Evolutionary conservation across 2,113 vertebrate species (phyloP).

Genomic region (Lophochroa leadbeateri): DNA sequence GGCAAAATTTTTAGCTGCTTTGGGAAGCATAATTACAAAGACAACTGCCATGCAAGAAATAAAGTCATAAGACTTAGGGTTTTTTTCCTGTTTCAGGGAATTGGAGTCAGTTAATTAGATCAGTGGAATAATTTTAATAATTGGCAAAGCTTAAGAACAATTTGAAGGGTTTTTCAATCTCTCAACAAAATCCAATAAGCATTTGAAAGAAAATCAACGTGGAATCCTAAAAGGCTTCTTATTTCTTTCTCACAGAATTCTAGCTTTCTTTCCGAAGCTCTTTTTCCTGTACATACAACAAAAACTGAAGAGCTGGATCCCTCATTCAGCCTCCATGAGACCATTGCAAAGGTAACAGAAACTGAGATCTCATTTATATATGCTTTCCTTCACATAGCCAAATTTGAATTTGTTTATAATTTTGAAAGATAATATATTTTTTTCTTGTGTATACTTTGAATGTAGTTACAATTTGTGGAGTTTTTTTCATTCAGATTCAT

Average conservation of each 20-base stretch:
- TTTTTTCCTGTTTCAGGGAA: background rate
- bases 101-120: slow-evolving; percentile 40
- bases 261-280: slow-evolving; percentile 86
- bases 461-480: background rate
- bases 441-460: background rate
- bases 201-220: slow-evolving; percentile 43
- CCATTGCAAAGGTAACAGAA: slow-evolving; percentile 86
- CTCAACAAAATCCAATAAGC: slow-evolving; percentile 53
- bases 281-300: slow-evolving; percentile 73
- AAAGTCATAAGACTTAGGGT: background rate
- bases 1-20: background rate
- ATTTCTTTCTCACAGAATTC: slow-evolving; percentile 75
- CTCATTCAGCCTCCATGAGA: slow-evolving; percentile 86
- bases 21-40: background rate
- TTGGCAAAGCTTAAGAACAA: slow-evolving; percentile 14
- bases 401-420: background rate
- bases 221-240: slow-evolving; percentile 39
- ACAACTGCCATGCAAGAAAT: background rate
- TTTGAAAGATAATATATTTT: background rate
- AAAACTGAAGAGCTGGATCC: slow-evolving; percentile 81
- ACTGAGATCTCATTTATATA: background rate
- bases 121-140: background rate
- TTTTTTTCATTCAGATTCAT: background rate
- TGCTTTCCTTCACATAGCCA: background rate
- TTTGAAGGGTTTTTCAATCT: slow-evolving; percentile 48